These are phyloP conservation scores for Drosophila bunnanda DNA, from an alignment of 2,888 invertebrate species.

Conservation along the genomic window DNA sequence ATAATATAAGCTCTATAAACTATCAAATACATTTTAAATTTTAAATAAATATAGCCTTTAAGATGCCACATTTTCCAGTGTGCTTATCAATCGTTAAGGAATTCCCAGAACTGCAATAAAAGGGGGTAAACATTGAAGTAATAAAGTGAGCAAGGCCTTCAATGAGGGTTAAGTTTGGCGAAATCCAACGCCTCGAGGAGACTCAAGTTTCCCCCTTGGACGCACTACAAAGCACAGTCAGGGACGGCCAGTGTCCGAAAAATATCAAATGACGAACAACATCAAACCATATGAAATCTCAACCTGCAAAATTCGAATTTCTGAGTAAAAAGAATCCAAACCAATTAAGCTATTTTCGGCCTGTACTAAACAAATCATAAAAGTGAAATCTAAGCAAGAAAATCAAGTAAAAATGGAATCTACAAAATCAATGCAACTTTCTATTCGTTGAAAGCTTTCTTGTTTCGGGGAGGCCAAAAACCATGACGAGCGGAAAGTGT, in stretches of 20 bases:
- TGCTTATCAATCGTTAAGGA: constrained; percentile 17
- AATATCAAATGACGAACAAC: constrained; percentile 10
- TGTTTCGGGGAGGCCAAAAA: constrained; percentile 35
- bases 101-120: constrained; percentile 1
- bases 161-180: constrained; percentile 1
- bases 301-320: background rate
- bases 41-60: background rate
- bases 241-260: constrained; percentile 8
- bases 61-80: background rate
- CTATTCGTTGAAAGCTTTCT: constrained; percentile 60
- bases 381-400: constrained; percentile 36
- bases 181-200: constrained; percentile 2
- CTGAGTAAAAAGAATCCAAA: constrained; percentile 7
- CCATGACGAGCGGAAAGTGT: constrained; percentile 54
- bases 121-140: constrained; percentile 2
- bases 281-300: background rate
- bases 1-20: too few relatives aligned
- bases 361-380: constrained; percentile 20
- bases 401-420: constrained; percentile 39
- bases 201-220: constrained; percentile 12
- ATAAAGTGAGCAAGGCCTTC: constrained; percentile 8
- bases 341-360: constrained; percentile 22
- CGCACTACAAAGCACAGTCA: constrained; percentile 1
- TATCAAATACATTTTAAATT: background rate
- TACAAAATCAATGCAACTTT: constrained; percentile 63